Evolutionary conservation across 2,113 vertebrate genomes (phyloP).

Genomic region (Epinephelus moara): DNA sequence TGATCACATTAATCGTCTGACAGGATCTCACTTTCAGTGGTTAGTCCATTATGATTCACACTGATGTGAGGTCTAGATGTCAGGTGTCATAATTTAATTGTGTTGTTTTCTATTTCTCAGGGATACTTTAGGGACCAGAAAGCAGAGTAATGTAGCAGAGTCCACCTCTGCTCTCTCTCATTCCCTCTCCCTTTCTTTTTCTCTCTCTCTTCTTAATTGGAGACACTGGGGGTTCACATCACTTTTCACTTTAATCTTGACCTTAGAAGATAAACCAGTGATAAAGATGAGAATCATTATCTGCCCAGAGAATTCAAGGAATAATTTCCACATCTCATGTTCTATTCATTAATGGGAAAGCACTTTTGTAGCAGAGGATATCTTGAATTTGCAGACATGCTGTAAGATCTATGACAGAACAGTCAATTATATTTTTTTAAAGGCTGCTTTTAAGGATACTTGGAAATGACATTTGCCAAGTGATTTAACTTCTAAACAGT

Average conservation of each 20-base stretch:
- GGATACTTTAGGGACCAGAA: constrained; percentile 78
- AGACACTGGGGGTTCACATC: constrained; percentile 85
- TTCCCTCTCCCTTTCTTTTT: constrained; percentile 34
- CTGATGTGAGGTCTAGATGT: constrained; percentile 85
- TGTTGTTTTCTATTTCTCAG: constrained; percentile 86
- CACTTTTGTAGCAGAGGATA: constrained; percentile 75
- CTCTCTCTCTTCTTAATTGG: constrained; percentile 81
- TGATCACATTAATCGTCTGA: constrained; percentile 85
- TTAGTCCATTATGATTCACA: constrained; percentile 86
- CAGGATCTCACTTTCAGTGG: constrained; percentile 83
- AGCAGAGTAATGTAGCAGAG: constrained; percentile 73
- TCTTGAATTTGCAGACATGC: constrained; percentile 77
- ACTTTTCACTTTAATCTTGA: constrained; percentile 88
- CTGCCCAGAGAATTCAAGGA: constrained; percentile 81
- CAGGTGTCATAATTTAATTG: constrained; percentile 90
- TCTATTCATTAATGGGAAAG: constrained; percentile 80
- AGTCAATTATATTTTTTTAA: constrained; percentile 58
- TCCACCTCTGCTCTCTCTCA: constrained; percentile 70
- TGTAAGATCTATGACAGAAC: constrained; percentile 66
- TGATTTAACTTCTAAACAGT: constrained; percentile 54
- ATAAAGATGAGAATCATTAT: constrained; percentile 86
- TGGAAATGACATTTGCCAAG: constrained; percentile 55
- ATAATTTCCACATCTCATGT: constrained; percentile 79
- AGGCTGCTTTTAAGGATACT: constrained; percentile 33
- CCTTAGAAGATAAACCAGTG: constrained; percentile 86